A percentile compares a stretch with the other conserved stretches of the same genome.
Evolutionary conservation across 30 jellyfish, hydroid and myxozoan genomes (phyloP).

Genomic region (Turritopsis dohrnii): DNA sequence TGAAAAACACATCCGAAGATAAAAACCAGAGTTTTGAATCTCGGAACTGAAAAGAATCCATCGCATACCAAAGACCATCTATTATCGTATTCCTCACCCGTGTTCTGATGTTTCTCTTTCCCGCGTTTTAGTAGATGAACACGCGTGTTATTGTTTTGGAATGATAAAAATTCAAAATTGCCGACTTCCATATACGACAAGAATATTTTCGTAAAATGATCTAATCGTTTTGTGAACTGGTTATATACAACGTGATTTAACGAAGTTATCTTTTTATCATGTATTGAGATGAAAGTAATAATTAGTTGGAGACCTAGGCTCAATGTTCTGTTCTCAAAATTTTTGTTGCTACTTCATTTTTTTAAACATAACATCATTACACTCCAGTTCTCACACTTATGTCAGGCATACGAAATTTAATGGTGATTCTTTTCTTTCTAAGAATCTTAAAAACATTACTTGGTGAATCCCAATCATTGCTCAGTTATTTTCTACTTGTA

Average conservation of each 20-base stretch:
- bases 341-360: background rate
- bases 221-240: background rate
- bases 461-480: no score
- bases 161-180: background rate
- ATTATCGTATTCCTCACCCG: background rate
- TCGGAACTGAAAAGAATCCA: no score
- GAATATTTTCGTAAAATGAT: background rate
- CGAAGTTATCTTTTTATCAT: no score
- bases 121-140: background rate
- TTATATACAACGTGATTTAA: no score
- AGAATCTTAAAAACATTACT: no score
- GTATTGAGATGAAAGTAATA: background rate
- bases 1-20: no score
- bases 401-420: no score
- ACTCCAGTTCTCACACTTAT: no score
- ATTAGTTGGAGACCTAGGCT: background rate
- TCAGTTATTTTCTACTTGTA: background rate
- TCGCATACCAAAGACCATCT: no score
- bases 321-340: background rate
- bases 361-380: no score
- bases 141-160: background rate
- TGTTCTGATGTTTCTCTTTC: background rate
- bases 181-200: background rate
- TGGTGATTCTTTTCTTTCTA: no score
- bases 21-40: no score